Conservation (phyloP, 2,797 vertebrate species). For the Urocyon cinereoargenteus region DNA sequence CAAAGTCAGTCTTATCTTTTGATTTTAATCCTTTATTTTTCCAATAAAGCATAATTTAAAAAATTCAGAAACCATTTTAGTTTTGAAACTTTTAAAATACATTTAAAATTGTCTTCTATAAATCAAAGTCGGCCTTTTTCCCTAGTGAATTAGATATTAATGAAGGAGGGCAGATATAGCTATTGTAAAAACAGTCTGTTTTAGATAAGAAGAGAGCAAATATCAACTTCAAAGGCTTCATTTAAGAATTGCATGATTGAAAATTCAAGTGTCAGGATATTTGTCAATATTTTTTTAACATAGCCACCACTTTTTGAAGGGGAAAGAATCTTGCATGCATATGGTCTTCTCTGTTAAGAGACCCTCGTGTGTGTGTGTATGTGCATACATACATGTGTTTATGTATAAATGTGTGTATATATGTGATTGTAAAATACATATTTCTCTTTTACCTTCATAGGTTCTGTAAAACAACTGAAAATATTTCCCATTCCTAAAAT, state of each 20-base stretch:
- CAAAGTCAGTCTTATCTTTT: constrained; percentile 84
- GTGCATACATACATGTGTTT: background rate
- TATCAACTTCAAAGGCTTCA: constrained; percentile 42
- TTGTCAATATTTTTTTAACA: background rate
- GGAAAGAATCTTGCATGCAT: background rate
- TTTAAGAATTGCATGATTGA: background rate
- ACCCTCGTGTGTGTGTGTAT: background rate
- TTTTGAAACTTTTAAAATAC: constrained; percentile 55
- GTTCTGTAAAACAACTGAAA: background rate
- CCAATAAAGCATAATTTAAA: constrained; percentile 82
- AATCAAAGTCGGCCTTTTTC: constrained; percentile 51
- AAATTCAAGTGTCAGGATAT: background rate
- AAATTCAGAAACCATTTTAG: constrained; percentile 75
- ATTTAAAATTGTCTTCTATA: constrained; percentile 26
- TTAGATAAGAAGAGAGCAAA: constrained; percentile 39
- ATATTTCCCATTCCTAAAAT: background rate
- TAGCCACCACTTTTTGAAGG: background rate
- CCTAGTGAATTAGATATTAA: constrained; percentile 4
- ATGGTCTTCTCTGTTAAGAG: background rate
- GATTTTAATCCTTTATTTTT: constrained; percentile 82
- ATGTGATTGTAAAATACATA: background rate
- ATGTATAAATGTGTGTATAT: background rate
- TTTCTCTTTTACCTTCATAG: background rate
- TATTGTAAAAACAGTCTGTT: constrained; percentile 1
- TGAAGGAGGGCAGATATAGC: background rate